Base-by-base conservation (phyloP, 2,113 vertebrate genomes). In the Brevimyrus niger region DNA sequence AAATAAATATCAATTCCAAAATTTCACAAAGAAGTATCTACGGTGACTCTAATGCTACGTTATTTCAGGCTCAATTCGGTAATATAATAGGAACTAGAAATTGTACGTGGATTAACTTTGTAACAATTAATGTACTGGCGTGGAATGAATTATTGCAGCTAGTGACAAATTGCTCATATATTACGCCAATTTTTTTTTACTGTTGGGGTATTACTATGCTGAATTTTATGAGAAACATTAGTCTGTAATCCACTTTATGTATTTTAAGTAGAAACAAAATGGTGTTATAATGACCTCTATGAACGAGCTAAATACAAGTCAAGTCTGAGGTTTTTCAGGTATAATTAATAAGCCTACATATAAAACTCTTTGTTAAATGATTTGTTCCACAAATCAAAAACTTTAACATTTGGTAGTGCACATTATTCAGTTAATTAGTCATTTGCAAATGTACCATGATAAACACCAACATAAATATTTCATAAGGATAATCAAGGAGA, bases 401-500 rank as follows among this genome's bases (percentile, higher is more conserved):
- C 9, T 86, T 86, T 48, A n/a, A n/a, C n/a, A 50, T 48, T 9
- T 27, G n/a, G 23, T 48, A 48, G 8, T 55, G 84, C 19, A 27
- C 47, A 87, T 53, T 53, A 35, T 87, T 87, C 73, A 80, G 73
- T 19, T 87, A 55, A 47, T 87, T 53, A 87, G n/a, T 55, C 85
- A 38, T 87, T 21, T 31, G 47, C 50, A 86, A 50, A 86, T 86
- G 46, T 87, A 27, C 50, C 47, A 55, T 35, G 85, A 35, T 53
- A 55, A 80, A 80, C 17, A 80, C 31, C 4, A 3, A 38, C 35
- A 80, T 80, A 17, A 80, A 80, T 87, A 53, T 51, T 53, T 53
- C 83, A 86, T 48, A 48, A 50, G 44, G 83, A 86, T 86, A 86
- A 86, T 80, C 73, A 80, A 42, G 73, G 73, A 80, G 73, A 80